Conservation (phyloP, 2,888 invertebrate species). For the Scaptomyza cyrtandrae region DNA sequence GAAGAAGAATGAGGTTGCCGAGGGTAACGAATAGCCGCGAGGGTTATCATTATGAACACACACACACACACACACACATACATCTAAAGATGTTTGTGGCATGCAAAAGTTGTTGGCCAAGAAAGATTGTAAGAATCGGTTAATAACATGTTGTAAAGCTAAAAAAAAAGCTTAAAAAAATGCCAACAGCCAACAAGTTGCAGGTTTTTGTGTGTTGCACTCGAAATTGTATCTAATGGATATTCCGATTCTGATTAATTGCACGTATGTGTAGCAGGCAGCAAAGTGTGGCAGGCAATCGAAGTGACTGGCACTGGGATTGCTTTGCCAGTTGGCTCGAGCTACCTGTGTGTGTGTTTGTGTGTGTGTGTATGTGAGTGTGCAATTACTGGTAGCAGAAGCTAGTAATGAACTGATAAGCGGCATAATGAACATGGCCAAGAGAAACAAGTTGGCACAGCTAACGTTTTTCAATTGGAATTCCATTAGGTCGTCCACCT, state of each 20-base stretch:
- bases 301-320: slow-evolving; percentile 31
- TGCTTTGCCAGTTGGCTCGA: slow-evolving; percentile 6
- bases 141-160: slow-evolving; percentile 52
- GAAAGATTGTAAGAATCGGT: slow-evolving; percentile 30
- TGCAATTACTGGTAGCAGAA: slow-evolving; percentile 46
- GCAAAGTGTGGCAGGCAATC: slow-evolving; percentile 4
- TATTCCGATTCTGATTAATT: slow-evolving; percentile 65
- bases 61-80: background rate
- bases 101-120: slow-evolving; percentile 44
- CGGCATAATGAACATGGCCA: slow-evolving; percentile 67
- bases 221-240: slow-evolving; percentile 59
- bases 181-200: background rate
- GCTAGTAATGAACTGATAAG: slow-evolving; percentile 76
- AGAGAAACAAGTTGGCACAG: slow-evolving; percentile 7
- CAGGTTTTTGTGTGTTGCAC: slow-evolving; percentile 4
- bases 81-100: slow-evolving; percentile 8
- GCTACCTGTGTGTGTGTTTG: background rate
- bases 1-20: slow-evolving; percentile 16
- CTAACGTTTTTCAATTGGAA: slow-evolving; percentile 22
- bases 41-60: slow-evolving; percentile 53
- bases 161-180: background rate
- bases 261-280: slow-evolving; percentile 15
- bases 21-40: slow-evolving; percentile 4
- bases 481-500: slow-evolving; percentile 26
- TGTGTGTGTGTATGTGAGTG: slow-evolving; percentile 6